Evolutionary conservation across 92 coral and sea anemone species (phyloP), one percentile per base, ranked within the genome.

Genomic region (Chrysogorgia sp.): DNA sequence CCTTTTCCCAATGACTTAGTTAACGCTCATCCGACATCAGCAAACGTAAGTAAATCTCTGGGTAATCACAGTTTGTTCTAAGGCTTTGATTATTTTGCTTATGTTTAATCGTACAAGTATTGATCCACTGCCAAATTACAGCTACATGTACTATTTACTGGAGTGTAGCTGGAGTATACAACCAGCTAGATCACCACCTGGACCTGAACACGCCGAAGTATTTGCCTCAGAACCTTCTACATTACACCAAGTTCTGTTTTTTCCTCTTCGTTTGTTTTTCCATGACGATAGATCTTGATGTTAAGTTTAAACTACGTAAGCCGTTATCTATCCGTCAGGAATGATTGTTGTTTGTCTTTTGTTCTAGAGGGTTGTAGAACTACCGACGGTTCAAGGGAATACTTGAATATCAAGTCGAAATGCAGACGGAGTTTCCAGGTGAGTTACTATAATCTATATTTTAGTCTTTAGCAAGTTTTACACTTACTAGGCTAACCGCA

Each of bases 371-470:
- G 76, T 15, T 69, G 60, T 45, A 45, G 59, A 26, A 29, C 24
- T 69, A 69, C 59, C 59, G 55, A 69, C 76, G 28, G 76, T 69
- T 67, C 76, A 47, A 24, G 55, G 23, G 59, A 69, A 58, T 69
- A 45, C 34, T 60, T n/a, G n/a, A n/a, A n/a, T n/a, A 69, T 9
- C 50, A 69, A 10, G 76, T 40, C 40, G 60, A 69, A 69, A 69
- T 69, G 76, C 74, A 67, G 22, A 45, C 76, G 55, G 76, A 69
- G 28, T 45, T 48, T 69, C 76, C 76, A 69, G 60, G 76, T 69
- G 60, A 69, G 76, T 49, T 69, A 15, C 26, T 69, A 64, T 24
- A 35, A 1, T 64, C 30, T 69, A 49, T 9, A 47, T 45, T 14
- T 34, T 69, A 35, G 6, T 25, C 12, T 15, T 67, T 67, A 31